These are phyloP conservation scores for Myzus persicae DNA, from an alignment of 1,140 invertebrate genomes.

Conservation along the genomic window DNA sequence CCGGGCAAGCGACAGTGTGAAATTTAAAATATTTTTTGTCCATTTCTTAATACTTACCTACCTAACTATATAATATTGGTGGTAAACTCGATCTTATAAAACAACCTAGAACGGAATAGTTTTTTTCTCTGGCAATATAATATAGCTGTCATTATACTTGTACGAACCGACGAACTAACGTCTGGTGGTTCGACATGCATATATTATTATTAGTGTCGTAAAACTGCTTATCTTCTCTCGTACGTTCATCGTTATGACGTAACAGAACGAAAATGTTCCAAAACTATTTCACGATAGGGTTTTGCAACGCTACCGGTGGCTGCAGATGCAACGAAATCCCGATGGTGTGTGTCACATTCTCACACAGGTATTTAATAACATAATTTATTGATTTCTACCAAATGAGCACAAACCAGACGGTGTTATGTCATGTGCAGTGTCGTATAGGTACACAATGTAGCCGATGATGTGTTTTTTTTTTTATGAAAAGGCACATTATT, in stretches of 20 bases:
- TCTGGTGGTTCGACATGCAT: not conserved
- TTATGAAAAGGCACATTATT: not conserved
- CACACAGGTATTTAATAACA: not conserved
- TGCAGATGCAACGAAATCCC: not conserved
- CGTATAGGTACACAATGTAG: not conserved
- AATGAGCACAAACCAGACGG: not conserved
- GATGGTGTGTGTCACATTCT: not conserved
- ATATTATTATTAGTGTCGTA: not conserved
- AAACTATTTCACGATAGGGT: not conserved
- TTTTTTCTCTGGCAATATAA: not conserved
- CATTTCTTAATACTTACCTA: not conserved
- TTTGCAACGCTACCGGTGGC: not conserved
- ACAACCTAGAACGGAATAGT: not conserved
- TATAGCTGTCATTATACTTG: not conserved
- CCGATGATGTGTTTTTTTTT: not conserved
- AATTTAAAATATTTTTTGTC: conserved; percentile 1
- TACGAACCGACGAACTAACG: not conserved
- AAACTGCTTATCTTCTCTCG: not conserved
- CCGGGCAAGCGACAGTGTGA: not conserved
- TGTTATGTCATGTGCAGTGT: not conserved
- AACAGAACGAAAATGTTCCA: not conserved
- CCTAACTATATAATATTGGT: not conserved
- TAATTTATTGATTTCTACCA: not conserved
- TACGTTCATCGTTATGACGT: not conserved
- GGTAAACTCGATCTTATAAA: not conserved